phyloP scores from a whole-genome alignment of 2,888 invertebrate species.

The Anodontia alba region DNA sequence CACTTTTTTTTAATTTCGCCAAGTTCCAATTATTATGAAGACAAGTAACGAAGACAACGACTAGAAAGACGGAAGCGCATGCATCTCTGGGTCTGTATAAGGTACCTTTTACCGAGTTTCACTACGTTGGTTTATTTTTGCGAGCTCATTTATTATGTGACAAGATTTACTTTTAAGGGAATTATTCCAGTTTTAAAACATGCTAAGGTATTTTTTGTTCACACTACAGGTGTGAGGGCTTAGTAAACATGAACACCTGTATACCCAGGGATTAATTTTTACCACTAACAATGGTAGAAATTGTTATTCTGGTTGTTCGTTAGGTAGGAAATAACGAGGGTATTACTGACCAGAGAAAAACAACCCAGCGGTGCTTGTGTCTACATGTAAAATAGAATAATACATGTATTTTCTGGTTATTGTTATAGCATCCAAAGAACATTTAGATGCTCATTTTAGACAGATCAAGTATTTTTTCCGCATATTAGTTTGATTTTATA shows the following conservation, averaged over 20 bases:
- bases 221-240: constrained; percentile 58
- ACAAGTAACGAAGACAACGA: too few species aligned
- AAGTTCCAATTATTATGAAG: too few species aligned
- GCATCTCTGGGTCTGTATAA: too few species aligned
- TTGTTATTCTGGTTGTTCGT: neutral
- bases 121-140: neutral
- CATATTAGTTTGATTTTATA: too few species aligned
- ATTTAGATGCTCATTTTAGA: too few species aligned
- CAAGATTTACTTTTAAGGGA: constrained; percentile 40
- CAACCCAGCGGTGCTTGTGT: neutral
- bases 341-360: neutral
- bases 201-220: constrained; percentile 30
- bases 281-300: neutral
- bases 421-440: too few species aligned
- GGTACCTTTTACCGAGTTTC: neutral
- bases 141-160: constrained; percentile 11
- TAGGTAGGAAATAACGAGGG: constrained; percentile 1
- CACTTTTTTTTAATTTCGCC: too few species aligned
- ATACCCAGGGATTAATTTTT: constrained; percentile 30
- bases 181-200: constrained; percentile 40
- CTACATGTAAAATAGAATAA: too few species aligned
- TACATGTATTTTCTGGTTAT: too few species aligned
- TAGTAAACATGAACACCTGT: constrained; percentile 58
- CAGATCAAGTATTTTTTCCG: too few species aligned
- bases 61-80: too few species aligned